Base-by-base conservation (phyloP, 2,888 invertebrate genomes). In the Drosophila nigritarsus region DNA sequence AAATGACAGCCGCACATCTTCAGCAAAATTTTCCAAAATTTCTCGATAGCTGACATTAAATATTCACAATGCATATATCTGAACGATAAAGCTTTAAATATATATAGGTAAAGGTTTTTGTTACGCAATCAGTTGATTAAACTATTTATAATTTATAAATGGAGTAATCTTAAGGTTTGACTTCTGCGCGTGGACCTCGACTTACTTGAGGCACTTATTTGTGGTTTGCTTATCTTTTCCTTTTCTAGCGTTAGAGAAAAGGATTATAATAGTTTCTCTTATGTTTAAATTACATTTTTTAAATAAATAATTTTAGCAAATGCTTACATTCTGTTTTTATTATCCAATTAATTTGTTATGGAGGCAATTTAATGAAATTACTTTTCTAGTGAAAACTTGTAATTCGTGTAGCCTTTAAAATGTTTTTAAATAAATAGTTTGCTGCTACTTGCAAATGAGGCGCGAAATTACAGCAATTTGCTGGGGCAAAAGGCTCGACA, bases 391-490 rank as follows among this genome's bases (percentile, higher is more conserved):
- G 9, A 13, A 9, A 36, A 13, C 18, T n/a, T 8, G 2, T 27
- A 20, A 8, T 34, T 20, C 34, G 32, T 50, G n/a, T 18, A n/a
- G 45, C n/a, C n/a, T 58, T 54, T 42, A 3, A 24, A 29, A 42
- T 40, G 32, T 54, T 11, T 49, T 13, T 27, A 49, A 56, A 48
- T 51, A 67, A 65, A 61, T 58, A 63, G 63, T 62, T 69, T 56
- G 18, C 24, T 56, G 61, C 34, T 30, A 30, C 34, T 53, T 59
- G 15, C 68, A 78, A 78, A 78, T 76, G 82, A 72, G 85, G 80
- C 84, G 71, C 29, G 42, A 75, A 82, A 75, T 82, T 66, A 82
- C 55, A 65, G 71, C 72, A 75, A 75, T 74, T 80, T 78, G 56
- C 24, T 51, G 34, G 53, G 38, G 55, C 50, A 45, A 34, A 49